These are phyloP conservation scores for Keiferia lycopersicella DNA, from an alignment of 2,888 invertebrate genomes.

Conservation along the genomic window DNA sequence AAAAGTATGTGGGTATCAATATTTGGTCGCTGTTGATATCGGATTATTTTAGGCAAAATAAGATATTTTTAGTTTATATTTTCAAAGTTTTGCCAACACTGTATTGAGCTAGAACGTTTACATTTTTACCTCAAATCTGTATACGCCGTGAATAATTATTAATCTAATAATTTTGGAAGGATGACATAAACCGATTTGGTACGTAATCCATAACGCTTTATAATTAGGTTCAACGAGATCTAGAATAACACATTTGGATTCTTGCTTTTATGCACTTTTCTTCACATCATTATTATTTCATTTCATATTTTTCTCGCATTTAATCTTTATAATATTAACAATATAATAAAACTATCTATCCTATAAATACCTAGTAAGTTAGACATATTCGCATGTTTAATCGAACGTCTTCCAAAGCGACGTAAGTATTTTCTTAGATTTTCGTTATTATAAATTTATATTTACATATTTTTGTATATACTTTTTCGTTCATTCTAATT, in stretches of 20 bases:
- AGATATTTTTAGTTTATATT: no score
- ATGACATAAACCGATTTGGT: conserved; percentile 52
- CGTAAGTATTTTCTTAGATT: conserved; percentile 58
- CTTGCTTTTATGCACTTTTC: conserved; percentile 66
- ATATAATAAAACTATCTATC: conserved; percentile 53
- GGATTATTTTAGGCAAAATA: no score
- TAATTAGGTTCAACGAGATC: conserved; percentile 78
- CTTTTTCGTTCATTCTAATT: no score
- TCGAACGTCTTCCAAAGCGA: conserved; percentile 81
- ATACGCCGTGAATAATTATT: conserved; percentile 8
- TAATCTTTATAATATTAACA: conserved; percentile 41
- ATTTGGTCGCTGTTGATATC: no score
- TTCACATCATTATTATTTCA: conserved; percentile 43
- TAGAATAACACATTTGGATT: conserved; percentile 66
- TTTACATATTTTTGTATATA: neutral
- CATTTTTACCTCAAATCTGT: conserved; percentile 11
- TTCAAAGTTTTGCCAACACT: neutral
- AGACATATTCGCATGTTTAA: conserved; percentile 73
- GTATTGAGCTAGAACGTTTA: conserved; percentile 1
- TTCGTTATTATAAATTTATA: neutral
- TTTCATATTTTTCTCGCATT: conserved; percentile 38
- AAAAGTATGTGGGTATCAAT: no score
- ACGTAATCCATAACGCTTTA: conserved; percentile 79
- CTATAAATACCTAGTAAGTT: conserved; percentile 66
- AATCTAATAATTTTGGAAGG: conserved; percentile 47